Conservation (phyloP, 23 tunicate species). For the Halocynthia roretzi region DNA sequence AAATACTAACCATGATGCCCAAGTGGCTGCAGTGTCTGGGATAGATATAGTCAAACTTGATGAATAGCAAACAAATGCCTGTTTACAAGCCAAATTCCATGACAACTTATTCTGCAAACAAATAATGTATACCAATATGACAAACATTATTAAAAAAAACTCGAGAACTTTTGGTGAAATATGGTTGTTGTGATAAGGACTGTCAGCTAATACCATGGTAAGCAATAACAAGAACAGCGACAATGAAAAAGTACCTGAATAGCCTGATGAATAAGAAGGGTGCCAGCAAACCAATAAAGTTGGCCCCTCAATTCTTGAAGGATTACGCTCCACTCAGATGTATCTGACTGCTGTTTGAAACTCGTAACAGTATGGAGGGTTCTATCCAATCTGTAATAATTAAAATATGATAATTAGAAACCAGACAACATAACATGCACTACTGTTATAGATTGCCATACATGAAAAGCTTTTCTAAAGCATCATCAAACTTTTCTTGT, state of each 20-base stretch:
- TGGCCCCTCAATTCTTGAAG: conserved; percentile 62
- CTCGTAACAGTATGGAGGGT: neutral
- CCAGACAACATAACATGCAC: neutral
- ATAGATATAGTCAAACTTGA: conserved; percentile 36
- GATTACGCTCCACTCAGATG: conserved; percentile 42
- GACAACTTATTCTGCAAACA: conserved; percentile 34
- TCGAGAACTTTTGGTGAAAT: too few species aligned
- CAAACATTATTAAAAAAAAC: too few species aligned
- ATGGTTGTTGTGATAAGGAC: too few species aligned
- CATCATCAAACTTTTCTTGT: conserved; percentile 41
- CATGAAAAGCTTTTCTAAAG: conserved; percentile 37
- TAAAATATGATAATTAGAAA: neutral
- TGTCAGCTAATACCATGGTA: too few species aligned
- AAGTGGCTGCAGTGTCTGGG: conserved; percentile 29
- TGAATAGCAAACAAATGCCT: conserved; percentile 35
- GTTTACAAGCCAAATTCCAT: conserved; percentile 31
- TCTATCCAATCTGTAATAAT: conserved; percentile 1
- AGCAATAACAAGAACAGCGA: too few species aligned
- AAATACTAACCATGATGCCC: conserved; percentile 39
- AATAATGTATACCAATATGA: neutral
- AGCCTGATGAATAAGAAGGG: conserved; percentile 47
- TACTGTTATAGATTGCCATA: conserved; percentile 16
- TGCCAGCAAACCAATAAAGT: conserved; percentile 43
- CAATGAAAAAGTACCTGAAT: conserved; percentile 11
- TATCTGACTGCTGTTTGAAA: neutral